Evolutionary conservation across 2,797 vertebrate genomes (phyloP).

Genomic region (Hemibagrus guttatus): DNA sequence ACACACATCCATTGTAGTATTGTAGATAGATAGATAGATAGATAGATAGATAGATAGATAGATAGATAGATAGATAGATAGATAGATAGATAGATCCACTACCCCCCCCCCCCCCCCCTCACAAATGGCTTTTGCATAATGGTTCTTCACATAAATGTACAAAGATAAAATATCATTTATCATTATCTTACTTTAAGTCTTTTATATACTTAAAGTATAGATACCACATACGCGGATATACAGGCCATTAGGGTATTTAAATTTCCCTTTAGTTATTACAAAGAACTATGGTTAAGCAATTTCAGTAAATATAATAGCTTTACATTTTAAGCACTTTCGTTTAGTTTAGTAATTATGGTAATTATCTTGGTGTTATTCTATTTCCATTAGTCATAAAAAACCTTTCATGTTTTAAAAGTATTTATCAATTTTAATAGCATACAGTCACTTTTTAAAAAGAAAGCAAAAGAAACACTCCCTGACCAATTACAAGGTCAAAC

Average conservation of each 20-base stretch:
- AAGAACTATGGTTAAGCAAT: not conserved
- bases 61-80: no score
- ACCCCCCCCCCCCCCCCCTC: no score
- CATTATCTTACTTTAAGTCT: no score
- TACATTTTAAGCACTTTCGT: not conserved
- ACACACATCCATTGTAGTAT: no score
- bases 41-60: no score
- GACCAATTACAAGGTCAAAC: not conserved
- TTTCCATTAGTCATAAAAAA: not conserved
- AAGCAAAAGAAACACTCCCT: not conserved
- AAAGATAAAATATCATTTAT: no score
- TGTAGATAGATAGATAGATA: no score
- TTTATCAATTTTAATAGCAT: not conserved
- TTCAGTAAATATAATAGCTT: not conserved
- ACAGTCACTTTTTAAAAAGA: not conserved
- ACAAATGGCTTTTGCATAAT: no score
- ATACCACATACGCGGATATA: not conserved
- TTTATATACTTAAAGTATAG: not conserved
- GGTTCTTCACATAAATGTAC: no score
- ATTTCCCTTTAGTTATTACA: not conserved
- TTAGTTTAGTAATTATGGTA: no score
- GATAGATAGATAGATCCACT: no score
- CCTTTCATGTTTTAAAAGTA: not conserved
- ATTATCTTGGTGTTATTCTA: not conserved
- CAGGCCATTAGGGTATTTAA: not conserved